These are phyloP conservation scores for Hyposoter dolosus DNA, from an alignment of 2,888 invertebrate species.

Conservation along the genomic window DNA sequence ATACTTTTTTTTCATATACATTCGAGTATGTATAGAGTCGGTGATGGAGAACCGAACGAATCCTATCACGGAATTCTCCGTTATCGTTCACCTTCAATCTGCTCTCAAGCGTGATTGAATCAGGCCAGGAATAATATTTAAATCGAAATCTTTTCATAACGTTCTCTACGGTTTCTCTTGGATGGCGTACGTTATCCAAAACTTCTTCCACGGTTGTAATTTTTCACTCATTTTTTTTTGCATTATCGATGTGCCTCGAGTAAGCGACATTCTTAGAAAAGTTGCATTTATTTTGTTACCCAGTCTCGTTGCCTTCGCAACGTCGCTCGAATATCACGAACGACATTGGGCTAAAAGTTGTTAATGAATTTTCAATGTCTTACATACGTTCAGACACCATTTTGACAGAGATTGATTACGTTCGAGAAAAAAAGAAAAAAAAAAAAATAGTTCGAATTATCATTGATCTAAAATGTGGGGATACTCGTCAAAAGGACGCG, in stretches of 20 bases:
- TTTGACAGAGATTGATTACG: background rate
- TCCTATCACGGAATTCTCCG: conserved; percentile 36
- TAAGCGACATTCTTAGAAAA: background rate
- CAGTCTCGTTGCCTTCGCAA: background rate
- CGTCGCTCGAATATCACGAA: too few species aligned
- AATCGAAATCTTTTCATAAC: conserved; percentile 32
- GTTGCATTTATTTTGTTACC: background rate
- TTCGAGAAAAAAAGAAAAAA: background rate
- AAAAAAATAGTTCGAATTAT: background rate
- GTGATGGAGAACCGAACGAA: background rate
- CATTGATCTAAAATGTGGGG: background rate
- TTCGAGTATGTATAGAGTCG: background rate
- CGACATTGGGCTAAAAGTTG: too few species aligned
- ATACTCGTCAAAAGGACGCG: background rate
- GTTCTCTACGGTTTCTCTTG: background rate
- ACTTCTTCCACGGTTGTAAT: background rate
- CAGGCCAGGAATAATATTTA: conserved; percentile 41
- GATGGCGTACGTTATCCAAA: background rate
- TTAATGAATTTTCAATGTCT: too few species aligned
- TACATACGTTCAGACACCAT: too few species aligned
- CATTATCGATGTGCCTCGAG: background rate
- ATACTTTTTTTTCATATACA: background rate
- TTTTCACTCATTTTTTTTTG: background rate
- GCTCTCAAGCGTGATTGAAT: conserved; percentile 26
- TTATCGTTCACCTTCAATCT: conserved; percentile 29